Percentiles rank a stretch among this genome's conserved stretches.
Evolutionary conservation across 2,113 vertebrate genomes (phyloP).

Genomic region (Brachirus orientalis): DNA sequence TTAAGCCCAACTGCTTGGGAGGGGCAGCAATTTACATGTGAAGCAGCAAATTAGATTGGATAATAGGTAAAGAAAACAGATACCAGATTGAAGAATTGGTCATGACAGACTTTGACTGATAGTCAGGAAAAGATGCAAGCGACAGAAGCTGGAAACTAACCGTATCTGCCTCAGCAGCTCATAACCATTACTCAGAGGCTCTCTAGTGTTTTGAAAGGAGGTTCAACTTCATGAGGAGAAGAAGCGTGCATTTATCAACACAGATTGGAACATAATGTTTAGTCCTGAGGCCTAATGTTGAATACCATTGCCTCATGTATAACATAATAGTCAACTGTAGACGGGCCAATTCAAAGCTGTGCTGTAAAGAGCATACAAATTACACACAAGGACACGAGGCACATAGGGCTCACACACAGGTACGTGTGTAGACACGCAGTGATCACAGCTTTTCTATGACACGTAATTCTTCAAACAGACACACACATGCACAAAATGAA

Average conservation of each 20-base stretch:
- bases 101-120: constrained; percentile 63
- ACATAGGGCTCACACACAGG: constrained; percentile 2
- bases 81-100: constrained; percentile 61
- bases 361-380: too few relatives aligned
- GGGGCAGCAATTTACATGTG: constrained; percentile 72
- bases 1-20: constrained; percentile 63
- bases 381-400: too few relatives aligned
- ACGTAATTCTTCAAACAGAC: constrained; percentile 17
- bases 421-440: not conserved
- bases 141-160: constrained; percentile 46
- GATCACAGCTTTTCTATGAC: not conserved
- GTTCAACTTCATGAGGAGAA: constrained; percentile 50
- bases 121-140: constrained; percentile 49
- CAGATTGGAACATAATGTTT: constrained; percentile 43
- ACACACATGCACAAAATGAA: not conserved
- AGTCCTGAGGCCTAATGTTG: constrained; percentile 50
- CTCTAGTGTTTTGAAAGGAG: constrained; percentile 28
- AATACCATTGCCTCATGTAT: constrained; percentile 38
- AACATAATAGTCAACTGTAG: constrained; percentile 22
- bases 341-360: not conserved
- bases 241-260: constrained; percentile 59
- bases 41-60: constrained; percentile 68
- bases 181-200: constrained; percentile 63
- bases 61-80: constrained; percentile 72
- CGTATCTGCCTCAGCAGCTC: constrained; percentile 54